phyloP scores from a whole-genome alignment of 2,888 invertebrate species.

The Encarsia formosa region DNA sequence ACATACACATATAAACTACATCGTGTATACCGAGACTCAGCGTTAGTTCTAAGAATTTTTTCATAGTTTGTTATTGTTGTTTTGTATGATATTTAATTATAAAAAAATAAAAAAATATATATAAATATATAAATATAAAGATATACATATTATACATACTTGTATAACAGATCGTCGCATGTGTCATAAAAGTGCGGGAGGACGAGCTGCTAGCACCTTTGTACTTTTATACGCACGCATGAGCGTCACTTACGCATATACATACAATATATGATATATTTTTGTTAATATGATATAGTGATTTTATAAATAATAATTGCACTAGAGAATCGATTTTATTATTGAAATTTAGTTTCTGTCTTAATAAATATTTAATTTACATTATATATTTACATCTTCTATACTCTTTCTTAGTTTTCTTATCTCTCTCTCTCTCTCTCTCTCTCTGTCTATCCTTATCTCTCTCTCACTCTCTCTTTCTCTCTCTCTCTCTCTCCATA shows the following conservation, averaged over 20 bases:
- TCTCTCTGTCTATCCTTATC: too few species aligned
- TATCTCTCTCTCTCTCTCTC: conserved; percentile 23
- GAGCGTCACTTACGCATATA: conserved; percentile 25
- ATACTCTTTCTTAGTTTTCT: conserved; percentile 15
- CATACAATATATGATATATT: conserved; percentile 27
- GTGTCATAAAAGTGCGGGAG: conserved; percentile 29
- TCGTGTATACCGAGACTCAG: conserved; percentile 32
- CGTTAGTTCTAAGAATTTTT: conserved; percentile 40
- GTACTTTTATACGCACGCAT: conserved; percentile 29
- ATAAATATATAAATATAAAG: conserved; percentile 11
- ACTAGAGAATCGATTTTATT: conserved; percentile 28
- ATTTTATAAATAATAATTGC: conserved; percentile 25
- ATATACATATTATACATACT: conserved; percentile 28
- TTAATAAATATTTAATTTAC: conserved; percentile 12
- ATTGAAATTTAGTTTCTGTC: conserved; percentile 22
- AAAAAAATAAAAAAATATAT: conserved; percentile 18
- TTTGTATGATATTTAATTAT: conserved; percentile 46
- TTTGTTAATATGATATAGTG: conserved; percentile 29
- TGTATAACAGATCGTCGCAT: conserved; percentile 25
- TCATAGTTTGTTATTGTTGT: conserved; percentile 50
- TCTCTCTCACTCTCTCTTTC: background rate
- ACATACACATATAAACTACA: conserved; percentile 27
- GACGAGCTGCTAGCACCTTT: conserved; percentile 28
- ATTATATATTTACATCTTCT: conserved; percentile 16
- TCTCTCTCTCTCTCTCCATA: background rate